Percentiles rank a stretch among this genome's conserved stretches.
Conservation (phyloP, 2,113 vertebrate species). For the Spheniscus mendiculus region DNA sequence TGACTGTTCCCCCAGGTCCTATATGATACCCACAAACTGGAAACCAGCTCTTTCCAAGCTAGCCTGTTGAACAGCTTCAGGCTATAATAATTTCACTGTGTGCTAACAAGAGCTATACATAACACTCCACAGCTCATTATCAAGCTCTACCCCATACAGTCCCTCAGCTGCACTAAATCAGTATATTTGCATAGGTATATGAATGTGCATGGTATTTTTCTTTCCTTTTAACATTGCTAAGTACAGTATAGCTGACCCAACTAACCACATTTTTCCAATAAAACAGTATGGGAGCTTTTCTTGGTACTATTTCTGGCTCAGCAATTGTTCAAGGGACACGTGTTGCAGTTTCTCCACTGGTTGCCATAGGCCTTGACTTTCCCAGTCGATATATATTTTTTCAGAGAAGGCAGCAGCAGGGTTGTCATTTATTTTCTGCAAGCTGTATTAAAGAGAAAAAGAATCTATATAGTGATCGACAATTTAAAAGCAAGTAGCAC, state of each 20-base stretch:
- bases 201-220: background rate
- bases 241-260: background rate
- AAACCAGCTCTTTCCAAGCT: background rate
- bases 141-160: background rate
- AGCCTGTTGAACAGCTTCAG: background rate
- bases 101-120: background rate
- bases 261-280: background rate
- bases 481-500: background rate
- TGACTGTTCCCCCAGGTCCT: background rate
- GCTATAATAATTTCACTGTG: background rate
- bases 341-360: background rate
- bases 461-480: rapidly evolving
- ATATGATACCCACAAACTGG: background rate
- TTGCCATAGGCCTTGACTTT: background rate
- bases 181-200: background rate
- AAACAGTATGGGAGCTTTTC: background rate
- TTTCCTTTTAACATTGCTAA: background rate
- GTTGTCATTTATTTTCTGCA: background rate
- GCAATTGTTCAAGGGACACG: background rate
- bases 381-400: background rate
- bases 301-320: background rate
- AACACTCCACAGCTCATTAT: background rate
- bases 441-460: background rate
- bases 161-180: background rate
- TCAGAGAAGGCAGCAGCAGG: background rate